Base-by-base conservation (phyloP, 2,113 vertebrate genomes). In the Bothrops jararaca region DNA sequence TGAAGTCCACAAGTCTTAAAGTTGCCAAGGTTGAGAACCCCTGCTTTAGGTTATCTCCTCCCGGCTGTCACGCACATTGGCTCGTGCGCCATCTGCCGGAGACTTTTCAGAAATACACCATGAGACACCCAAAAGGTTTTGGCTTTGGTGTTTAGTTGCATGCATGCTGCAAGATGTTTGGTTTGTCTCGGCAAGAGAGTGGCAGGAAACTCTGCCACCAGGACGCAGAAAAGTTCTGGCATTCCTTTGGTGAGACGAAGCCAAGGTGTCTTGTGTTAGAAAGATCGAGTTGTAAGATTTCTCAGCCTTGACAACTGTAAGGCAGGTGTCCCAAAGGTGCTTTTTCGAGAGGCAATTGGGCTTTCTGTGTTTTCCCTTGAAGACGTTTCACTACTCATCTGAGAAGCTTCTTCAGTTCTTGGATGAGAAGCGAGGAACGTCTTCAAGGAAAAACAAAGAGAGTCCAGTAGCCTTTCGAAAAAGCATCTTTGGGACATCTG, bases 11-110 rank as follows among this genome's bases (percentile, higher is more conserved):
- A n/a, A n/a, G n/a, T n/a, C n/a, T n/a, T n/a, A n/a, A n/a, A n/a
- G n/a, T n/a, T n/a, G n/a, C n/a, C n/a, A n/a, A n/a, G n/a, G n/a
- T n/a, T n/a, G n/a, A n/a, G n/a, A n/a, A n/a, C n/a, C n/a, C n/a
- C n/a, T n/a, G n/a, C n/a, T n/a, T n/a, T n/a, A n/a, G n/a, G n/a
- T n/a, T n/a, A n/a, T n/a, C 9, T 18, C 56, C 22, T 56, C 34
- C 39, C 5, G 39, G 12, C 74, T 90, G 24, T 58, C 26, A 0
- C 2, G n/a, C 69, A 8, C 69, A 74, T 74, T 89, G 57, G 29
- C 93, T 87, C 57, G 24, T 92, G 89, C 94, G 95, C 96, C 97
- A 95, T 93, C 95, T 97, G 85, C 95, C 95, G 96, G 96, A 69
- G 50, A 57, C 42, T 85, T 86, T 93, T 86, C 90, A 64, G 53